These are phyloP conservation scores for Pipistrellus kuhlii DNA, from an alignment of 2,797 vertebrate species.

Conservation along the genomic window DNA sequence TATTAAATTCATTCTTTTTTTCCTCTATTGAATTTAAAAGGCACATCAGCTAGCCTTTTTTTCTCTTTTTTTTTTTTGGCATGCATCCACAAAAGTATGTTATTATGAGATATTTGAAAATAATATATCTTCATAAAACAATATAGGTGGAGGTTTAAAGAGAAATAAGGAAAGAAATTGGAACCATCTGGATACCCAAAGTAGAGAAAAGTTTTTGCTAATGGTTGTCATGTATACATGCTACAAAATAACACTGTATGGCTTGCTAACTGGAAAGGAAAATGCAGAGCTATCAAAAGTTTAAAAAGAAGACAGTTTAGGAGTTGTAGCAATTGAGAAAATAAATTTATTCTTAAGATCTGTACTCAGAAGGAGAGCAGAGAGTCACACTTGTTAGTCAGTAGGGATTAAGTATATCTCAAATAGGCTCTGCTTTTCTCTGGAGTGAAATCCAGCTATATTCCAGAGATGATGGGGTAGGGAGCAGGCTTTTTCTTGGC, in stretches of 20 bases:
- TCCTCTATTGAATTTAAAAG: slow-evolving; percentile 88
- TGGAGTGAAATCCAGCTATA: not conserved
- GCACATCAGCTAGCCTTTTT: slow-evolving; percentile 87
- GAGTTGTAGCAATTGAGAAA: slow-evolving; percentile 21
- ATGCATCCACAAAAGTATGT: slow-evolving; percentile 87
- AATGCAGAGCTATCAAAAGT: slow-evolving; percentile 60
- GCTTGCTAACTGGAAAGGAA: slow-evolving; percentile 56
- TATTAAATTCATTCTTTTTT: slow-evolving; percentile 88
- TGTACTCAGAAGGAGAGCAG: not conserved
- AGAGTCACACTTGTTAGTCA: slow-evolving; percentile 56
- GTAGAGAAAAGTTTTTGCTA: slow-evolving; percentile 87
- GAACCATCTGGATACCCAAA: slow-evolving; percentile 89
- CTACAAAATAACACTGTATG: slow-evolving; percentile 63
- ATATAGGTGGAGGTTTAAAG: slow-evolving; percentile 88
- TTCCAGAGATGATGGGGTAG: not conserved
- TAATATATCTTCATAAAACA: slow-evolving; percentile 90
- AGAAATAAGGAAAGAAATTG: slow-evolving; percentile 88
- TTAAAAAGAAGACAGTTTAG: slow-evolving; percentile 56
- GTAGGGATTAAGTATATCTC: not conserved
- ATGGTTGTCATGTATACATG: slow-evolving; percentile 85
- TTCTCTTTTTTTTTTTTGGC: slow-evolving; percentile 75
- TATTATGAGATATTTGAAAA: slow-evolving; percentile 90
- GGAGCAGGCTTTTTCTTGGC: not conserved
- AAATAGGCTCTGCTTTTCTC: not conserved
- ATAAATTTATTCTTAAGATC: slow-evolving; percentile 49